A percentile compares a stretch with the other conserved stretches of the same genome.
phyloP scores from a whole-genome alignment of 2,797 vertebrate species.

The Tragopan temminckii region DNA sequence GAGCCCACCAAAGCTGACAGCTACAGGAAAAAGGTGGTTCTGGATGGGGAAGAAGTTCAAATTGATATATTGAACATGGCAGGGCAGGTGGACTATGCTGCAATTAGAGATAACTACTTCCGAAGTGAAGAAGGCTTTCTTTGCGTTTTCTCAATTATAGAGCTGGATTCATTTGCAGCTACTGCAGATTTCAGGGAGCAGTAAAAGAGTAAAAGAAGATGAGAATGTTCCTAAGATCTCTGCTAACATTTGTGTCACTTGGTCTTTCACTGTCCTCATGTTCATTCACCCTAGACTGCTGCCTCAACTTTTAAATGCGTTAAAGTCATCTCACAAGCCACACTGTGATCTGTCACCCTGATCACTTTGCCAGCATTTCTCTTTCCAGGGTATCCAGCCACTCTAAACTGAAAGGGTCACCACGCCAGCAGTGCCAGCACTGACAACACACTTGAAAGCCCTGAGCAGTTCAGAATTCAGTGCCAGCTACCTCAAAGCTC shows the following conservation, averaged over 20 bases:
- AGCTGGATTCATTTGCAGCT: slow-evolving; percentile 96
- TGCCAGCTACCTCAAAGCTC: background rate
- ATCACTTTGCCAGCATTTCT: background rate
- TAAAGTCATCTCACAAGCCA: background rate
- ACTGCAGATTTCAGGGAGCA: slow-evolving; percentile 99
- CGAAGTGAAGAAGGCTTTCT: slow-evolving; percentile 98
- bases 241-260: background rate
- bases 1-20: slow-evolving; percentile 99
- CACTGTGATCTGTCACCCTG: background rate
- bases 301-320: background rate
- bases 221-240: background rate
- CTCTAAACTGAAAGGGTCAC: background rate
- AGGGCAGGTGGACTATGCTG: slow-evolving; percentile 97
- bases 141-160: slow-evolving; percentile 98
- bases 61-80: slow-evolving; percentile 98
- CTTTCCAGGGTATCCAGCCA: background rate
- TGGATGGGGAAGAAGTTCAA: slow-evolving; percentile 97
- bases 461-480: background rate
- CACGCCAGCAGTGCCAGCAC: background rate
- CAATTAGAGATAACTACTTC: slow-evolving; percentile 98
- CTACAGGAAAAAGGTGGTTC: slow-evolving; percentile 97
- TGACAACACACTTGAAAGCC: background rate
- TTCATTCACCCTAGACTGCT: background rate
- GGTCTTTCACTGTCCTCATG: background rate
- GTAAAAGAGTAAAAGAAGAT: too few species aligned